phyloP scores from a whole-genome alignment of 2,888 invertebrate genomes.

The Cantharis rustica region DNA sequence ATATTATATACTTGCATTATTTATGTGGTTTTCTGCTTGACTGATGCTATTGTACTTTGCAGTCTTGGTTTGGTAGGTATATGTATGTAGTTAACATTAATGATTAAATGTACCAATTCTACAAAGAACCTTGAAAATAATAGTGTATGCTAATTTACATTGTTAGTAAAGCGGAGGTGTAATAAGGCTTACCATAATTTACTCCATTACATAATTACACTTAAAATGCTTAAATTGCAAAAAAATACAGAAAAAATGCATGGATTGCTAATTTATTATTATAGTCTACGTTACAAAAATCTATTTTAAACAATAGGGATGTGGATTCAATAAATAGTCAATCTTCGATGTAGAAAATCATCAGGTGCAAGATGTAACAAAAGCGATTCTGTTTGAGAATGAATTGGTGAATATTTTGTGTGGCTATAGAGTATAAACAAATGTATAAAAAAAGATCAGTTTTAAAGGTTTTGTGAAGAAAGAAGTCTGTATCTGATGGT shows the following conservation, averaged over 20 bases:
- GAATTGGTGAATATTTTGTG: no score
- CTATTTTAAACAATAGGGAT: background rate
- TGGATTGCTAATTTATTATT: background rate
- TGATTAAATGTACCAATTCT: slow-evolving; percentile 13
- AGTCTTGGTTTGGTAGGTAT: background rate
- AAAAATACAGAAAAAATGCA: background rate
- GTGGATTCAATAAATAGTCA: no score
- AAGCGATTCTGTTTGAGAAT: no score
- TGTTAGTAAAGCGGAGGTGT: slow-evolving; percentile 1
- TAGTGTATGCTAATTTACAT: background rate
- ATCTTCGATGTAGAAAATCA: no score
- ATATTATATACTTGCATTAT: background rate
- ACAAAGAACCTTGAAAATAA: background rate
- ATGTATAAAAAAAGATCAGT: no score
- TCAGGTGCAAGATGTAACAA: no score
- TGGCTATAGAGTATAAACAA: no score
- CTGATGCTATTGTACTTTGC: background rate
- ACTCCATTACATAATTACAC: background rate
- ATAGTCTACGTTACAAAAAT: background rate
- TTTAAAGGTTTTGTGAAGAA: no score
- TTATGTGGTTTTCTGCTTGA: background rate
- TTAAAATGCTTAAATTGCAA: background rate
- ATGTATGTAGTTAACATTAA: background rate
- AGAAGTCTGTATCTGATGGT: no score
- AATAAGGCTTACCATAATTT: background rate